These are phyloP conservation scores for Coleophora deauratella DNA, from an alignment of 2,888 invertebrate genomes.

Conservation along the genomic window DNA sequence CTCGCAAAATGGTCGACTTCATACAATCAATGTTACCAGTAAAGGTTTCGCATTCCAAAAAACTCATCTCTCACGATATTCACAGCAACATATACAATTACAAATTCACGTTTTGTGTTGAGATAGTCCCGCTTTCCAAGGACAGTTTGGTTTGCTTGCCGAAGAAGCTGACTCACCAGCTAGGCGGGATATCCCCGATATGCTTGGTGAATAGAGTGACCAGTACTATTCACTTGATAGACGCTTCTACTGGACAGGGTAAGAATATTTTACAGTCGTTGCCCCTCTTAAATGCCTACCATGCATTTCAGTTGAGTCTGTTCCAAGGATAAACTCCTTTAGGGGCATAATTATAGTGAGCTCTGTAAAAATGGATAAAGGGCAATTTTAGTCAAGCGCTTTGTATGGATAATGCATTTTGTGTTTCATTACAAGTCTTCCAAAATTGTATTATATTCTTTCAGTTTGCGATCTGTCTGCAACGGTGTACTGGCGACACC, in stretches of 20 bases:
- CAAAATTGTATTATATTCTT: constrained; percentile 10
- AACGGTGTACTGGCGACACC: constrained; percentile 87
- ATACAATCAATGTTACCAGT: constrained; percentile 90
- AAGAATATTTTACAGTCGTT: no score
- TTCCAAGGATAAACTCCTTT: no score
- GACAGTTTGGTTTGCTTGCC: constrained; percentile 94
- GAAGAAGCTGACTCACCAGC: constrained; percentile 86
- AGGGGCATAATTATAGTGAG: no score
- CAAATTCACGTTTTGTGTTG: constrained; percentile 94
- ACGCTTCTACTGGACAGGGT: constrained; percentile 91
- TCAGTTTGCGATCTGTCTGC: constrained; percentile 89
- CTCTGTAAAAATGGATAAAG: no score
- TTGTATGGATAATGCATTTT: no score
- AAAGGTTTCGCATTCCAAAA: constrained; percentile 91
- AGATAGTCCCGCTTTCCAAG: constrained; percentile 97
- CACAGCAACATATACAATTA: constrained; percentile 98
- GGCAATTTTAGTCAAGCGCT: no score
- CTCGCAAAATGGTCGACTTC: constrained; percentile 97
- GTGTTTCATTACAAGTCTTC: no score
- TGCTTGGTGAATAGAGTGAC: constrained; percentile 93
- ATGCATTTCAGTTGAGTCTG: no score
- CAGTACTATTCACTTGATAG: constrained; percentile 92
- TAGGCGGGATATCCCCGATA: constrained; percentile 91
- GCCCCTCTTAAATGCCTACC: no score
- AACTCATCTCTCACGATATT: constrained; percentile 96